phyloP scores from a whole-genome alignment of 2,888 invertebrate genomes.

The Habrosyne pyritoides region DNA sequence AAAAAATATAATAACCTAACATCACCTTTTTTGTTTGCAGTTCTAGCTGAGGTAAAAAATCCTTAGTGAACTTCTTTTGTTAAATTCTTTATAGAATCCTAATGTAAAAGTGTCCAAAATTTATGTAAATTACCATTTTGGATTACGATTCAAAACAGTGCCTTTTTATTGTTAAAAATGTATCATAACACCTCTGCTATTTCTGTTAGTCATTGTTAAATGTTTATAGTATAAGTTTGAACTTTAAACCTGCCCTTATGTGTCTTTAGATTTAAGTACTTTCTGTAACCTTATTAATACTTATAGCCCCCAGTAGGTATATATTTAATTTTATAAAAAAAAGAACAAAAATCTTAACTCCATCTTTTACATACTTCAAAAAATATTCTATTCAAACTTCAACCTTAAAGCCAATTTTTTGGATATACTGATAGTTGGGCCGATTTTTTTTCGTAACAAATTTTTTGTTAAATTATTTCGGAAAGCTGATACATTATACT shows the following conservation, averaged over 20 bases:
- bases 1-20: not conserved
- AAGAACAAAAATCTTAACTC: not conserved
- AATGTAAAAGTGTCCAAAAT: constrained; percentile 20
- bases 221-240: not conserved
- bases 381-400: no score
- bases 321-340: not conserved
- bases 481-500: no score
- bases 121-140: constrained; percentile 39
- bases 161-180: constrained; percentile 66
- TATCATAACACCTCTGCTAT: constrained; percentile 32
- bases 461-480: no score
- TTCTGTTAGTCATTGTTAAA: constrained; percentile 25
- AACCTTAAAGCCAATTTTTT: no score
- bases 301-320: not conserved
- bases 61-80: not conserved
- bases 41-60: not conserved
- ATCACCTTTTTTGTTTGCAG: not conserved
- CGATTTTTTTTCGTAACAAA: no score
- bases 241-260: constrained; percentile 2
- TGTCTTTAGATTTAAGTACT: not conserved
- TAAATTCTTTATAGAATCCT: constrained; percentile 7
- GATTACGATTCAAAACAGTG: constrained; percentile 64
- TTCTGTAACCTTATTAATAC: not conserved
- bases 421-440: no score
- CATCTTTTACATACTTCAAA: not conserved